Percentiles rank a stretch among this genome's conserved stretches.
Conservation (phyloP, 2,888 invertebrate genomes). For the Stomorhina lunata region DNA sequence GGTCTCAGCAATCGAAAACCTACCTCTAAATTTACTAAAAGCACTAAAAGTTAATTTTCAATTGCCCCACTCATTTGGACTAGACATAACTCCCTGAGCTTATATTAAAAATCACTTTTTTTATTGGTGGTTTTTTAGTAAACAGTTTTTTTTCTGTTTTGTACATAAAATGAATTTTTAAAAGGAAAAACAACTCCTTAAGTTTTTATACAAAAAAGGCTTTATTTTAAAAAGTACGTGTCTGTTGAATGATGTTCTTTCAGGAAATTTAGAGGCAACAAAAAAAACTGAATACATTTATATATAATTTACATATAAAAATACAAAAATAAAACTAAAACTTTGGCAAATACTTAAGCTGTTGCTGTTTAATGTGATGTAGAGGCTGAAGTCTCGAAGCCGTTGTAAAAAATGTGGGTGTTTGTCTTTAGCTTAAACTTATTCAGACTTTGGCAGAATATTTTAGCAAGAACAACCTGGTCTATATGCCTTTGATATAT, state of each 20-base stretch:
- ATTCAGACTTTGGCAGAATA: constrained; percentile 42
- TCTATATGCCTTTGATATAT: not conserved
- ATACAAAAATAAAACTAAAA: too few relatives aligned
- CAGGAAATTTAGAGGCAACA: too few relatives aligned
- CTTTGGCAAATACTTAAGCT: not conserved
- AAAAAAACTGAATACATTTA: too few relatives aligned
- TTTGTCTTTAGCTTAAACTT: constrained; percentile 37
- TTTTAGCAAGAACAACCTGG: constrained; percentile 28
- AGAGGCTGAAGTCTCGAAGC: constrained; percentile 2
- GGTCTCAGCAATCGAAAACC: too few relatives aligned
- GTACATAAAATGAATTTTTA: constrained; percentile 12
- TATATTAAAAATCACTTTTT: constrained; percentile 22
- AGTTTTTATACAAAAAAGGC: constrained; percentile 38
- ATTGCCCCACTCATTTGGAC: not conserved
- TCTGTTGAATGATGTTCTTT: constrained; percentile 29
- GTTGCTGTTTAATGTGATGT: not conserved
- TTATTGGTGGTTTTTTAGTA: constrained; percentile 3
- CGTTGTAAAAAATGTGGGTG: constrained; percentile 54
- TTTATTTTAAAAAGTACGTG: constrained; percentile 52
- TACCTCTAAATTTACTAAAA: too few relatives aligned
- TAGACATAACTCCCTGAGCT: not conserved
- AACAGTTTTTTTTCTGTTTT: constrained; percentile 9
- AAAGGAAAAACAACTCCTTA: not conserved
- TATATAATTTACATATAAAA: too few relatives aligned
- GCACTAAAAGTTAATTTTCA: constrained; percentile 17